Evolutionary conservation across 2,797 vertebrate species (phyloP).

Genomic region (Hafferia zeledoni): DNA sequence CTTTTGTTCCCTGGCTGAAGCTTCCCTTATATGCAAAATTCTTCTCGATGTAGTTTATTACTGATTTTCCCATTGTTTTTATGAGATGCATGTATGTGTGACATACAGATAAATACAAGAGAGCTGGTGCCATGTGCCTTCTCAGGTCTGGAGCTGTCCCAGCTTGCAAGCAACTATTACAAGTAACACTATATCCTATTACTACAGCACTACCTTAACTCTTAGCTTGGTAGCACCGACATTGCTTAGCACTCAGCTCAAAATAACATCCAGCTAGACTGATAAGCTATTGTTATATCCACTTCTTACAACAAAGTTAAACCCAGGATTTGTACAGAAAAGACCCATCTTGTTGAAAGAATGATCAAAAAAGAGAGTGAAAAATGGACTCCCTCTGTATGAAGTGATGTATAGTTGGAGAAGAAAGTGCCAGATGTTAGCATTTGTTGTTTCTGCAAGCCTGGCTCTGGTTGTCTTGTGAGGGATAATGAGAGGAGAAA

Average conservation of each 20-base stretch:
- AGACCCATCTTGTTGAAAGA: neutral
- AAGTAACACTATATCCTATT: neutral
- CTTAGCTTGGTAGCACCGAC: neutral
- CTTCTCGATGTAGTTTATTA: neutral
- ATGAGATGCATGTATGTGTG: neutral
- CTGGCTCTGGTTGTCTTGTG: neutral
- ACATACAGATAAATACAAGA: neutral
- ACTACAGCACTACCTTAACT: neutral
- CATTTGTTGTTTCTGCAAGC: neutral
- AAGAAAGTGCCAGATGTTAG: neutral
- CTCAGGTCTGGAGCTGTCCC: neutral
- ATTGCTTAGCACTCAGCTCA: neutral
- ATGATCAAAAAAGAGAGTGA: neutral
- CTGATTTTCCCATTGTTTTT: neutral
- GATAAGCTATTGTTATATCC: accelerated
- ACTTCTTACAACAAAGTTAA: neutral
- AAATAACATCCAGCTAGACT: neutral
- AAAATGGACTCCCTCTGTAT: neutral
- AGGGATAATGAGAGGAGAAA: neutral
- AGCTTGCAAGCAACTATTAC: neutral
- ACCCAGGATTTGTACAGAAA: neutral
- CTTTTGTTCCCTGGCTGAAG: neutral
- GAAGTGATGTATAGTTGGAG: neutral
- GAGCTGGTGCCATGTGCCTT: neutral
- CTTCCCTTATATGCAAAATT: neutral